A percentile compares a stretch with the other conserved stretches of the same genome.
Evolutionary conservation across 2,888 invertebrate species (phyloP).

Genomic region (Stenchaetothrips biformis): DNA sequence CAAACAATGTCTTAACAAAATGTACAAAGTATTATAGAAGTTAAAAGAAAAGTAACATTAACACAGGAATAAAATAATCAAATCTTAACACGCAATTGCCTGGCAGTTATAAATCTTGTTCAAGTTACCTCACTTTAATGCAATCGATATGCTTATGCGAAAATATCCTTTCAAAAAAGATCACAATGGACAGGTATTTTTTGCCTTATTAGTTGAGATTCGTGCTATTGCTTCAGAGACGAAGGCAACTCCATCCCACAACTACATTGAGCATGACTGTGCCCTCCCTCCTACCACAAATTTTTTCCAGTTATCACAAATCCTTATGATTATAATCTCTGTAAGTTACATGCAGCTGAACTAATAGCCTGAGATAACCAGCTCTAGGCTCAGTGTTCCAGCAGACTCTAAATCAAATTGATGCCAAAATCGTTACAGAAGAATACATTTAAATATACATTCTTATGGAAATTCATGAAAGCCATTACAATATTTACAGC

Average conservation of each 20-base stretch:
- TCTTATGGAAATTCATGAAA: too few relatives aligned
- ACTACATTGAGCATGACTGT: background rate
- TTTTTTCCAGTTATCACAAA: conserved; percentile 4
- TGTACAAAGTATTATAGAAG: conserved; percentile 10
- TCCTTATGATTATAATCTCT: background rate
- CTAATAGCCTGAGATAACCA: conserved; percentile 5
- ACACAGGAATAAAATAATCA: conserved; percentile 11
- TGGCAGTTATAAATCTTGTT: background rate
- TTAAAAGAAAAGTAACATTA: background rate
- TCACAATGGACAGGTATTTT: background rate
- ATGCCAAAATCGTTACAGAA: background rate
- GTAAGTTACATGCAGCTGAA: background rate
- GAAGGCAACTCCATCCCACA: background rate
- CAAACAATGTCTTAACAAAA: conserved; percentile 19
- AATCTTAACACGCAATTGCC: background rate
- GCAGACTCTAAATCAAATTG: background rate
- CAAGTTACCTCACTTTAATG: background rate
- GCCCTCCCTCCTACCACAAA: background rate
- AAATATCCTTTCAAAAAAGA: background rate
- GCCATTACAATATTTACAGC: too few relatives aligned
- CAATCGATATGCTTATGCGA: background rate
- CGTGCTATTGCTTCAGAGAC: background rate
- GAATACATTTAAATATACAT: background rate
- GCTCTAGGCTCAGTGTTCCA: background rate
- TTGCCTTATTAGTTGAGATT: background rate